A percentile compares a stretch with the other conserved stretches of the same genome.
Conservation (phyloP, 1,140 invertebrate genomes). For the Brachystomella parvula region DNA sequence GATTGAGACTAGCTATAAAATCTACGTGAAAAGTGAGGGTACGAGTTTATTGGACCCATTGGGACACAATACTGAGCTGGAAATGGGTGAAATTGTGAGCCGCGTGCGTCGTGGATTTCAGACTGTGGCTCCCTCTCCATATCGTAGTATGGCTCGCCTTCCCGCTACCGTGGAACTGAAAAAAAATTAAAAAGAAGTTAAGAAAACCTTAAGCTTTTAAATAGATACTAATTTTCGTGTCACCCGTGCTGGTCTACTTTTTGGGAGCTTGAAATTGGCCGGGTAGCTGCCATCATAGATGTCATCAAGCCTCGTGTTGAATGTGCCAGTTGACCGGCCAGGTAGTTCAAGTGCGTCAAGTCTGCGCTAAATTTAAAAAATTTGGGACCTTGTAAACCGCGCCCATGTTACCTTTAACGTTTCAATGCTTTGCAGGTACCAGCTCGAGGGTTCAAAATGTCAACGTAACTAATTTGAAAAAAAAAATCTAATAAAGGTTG, state of each 20-base stretch:
- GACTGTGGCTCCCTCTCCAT: constrained; percentile 23
- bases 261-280: constrained; percentile 30
- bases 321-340: constrained; percentile 34
- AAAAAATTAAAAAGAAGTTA: not conserved
- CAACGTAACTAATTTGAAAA: no score
- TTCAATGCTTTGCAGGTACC: no score
- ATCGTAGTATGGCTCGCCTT: constrained; percentile 30
- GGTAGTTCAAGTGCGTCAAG: no score
- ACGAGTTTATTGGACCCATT: constrained; percentile 22
- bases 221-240: not conserved
- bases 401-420: no score
- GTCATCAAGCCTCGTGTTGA: constrained; percentile 34
- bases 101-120: constrained; percentile 20
- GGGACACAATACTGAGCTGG: constrained; percentile 35
- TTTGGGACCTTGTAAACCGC: no score
- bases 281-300: constrained; percentile 32
- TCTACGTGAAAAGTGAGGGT: constrained; percentile 15
- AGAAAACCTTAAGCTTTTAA: not conserved
- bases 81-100: constrained; percentile 14
- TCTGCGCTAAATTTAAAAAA: no score
- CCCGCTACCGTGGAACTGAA: constrained; percentile 20
- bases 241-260: constrained; percentile 36
- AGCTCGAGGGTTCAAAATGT: no score
- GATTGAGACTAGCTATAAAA: constrained; percentile 35
- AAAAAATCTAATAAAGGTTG: no score